These are phyloP conservation scores for Cyclina sinensis DNA, from an alignment of 1,140 invertebrate species.

Conservation along the genomic window DNA sequence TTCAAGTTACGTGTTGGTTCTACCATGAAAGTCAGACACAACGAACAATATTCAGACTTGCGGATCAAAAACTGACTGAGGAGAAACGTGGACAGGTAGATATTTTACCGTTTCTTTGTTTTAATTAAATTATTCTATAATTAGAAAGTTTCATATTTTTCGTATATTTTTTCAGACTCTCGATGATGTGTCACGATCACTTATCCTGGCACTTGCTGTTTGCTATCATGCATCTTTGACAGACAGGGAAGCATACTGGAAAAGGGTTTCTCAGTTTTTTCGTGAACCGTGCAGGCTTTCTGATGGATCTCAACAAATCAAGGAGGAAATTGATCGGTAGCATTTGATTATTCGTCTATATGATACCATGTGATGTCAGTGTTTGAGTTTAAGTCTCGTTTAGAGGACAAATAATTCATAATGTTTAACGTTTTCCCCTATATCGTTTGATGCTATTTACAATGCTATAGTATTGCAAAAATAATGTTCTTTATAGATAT, in stretches of 20 bases:
- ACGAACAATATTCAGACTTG: neutral
- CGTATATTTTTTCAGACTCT: neutral
- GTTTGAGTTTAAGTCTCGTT: too few species aligned
- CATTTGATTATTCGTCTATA: too few species aligned
- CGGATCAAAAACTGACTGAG: neutral
- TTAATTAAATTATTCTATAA: neutral
- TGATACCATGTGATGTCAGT: too few species aligned
- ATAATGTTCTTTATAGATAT: too few species aligned
- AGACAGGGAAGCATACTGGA: conserved; percentile 72
- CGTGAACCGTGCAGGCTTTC: conserved; percentile 61
- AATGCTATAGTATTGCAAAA: too few species aligned
- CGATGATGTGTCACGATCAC: conserved; percentile 69
- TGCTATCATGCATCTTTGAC: conserved; percentile 81
- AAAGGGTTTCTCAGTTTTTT: conserved; percentile 68
- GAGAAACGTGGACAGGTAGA: too few species aligned
- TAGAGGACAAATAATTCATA: too few species aligned
- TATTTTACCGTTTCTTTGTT: too few species aligned
- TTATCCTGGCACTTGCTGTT: conserved; percentile 79
- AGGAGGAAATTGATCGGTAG: conserved; percentile 68
- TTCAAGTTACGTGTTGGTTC: conserved; percentile 83
- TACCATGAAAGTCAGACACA: conserved; percentile 22
- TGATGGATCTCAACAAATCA: conserved; percentile 59
- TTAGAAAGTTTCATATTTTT: too few species aligned
- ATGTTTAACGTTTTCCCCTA: too few species aligned
- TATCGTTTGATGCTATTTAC: too few species aligned